Evolutionary conservation across 2,797 vertebrate species (phyloP).

Genomic region (Chromis chromis): DNA sequence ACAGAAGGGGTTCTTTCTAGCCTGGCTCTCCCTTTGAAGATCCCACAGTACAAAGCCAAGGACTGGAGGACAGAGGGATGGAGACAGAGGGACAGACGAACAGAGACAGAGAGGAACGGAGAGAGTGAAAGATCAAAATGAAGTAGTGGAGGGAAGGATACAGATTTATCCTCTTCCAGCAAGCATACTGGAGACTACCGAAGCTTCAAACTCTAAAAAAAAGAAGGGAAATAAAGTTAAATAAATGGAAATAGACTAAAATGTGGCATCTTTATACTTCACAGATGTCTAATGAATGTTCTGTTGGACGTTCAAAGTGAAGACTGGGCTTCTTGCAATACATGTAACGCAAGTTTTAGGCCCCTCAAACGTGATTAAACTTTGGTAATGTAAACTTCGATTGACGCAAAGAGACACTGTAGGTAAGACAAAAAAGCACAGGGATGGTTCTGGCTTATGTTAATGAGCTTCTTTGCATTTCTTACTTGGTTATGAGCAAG

Average conservation of each 20-base stretch:
- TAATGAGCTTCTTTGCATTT: background rate
- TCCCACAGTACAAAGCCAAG: slow-evolving; percentile 40
- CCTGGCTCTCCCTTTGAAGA: slow-evolving; percentile 45
- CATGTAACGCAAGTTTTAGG: background rate
- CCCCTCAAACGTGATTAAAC: background rate
- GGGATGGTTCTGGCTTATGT: background rate
- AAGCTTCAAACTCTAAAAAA: slow-evolving; percentile 1
- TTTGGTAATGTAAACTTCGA: background rate
- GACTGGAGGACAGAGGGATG: slow-evolving; percentile 13
- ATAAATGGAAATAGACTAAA: background rate
- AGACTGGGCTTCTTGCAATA: background rate
- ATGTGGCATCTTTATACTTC: background rate
- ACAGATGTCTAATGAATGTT: no score
- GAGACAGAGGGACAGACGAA: background rate
- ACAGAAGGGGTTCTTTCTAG: slow-evolving; percentile 39
- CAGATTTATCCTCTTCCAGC: background rate
- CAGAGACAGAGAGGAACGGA: background rate
- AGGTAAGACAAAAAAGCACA: no score
- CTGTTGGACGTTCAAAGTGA: background rate
- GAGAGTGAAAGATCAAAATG: background rate
- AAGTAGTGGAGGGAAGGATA: slow-evolving; percentile 1
- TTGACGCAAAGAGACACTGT: no score
- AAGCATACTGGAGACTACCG: background rate
- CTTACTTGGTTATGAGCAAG: background rate
- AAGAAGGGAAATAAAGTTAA: background rate